phyloP scores from a whole-genome alignment of 2,113 vertebrate genomes.

The Hydrolagus affinis region DNA sequence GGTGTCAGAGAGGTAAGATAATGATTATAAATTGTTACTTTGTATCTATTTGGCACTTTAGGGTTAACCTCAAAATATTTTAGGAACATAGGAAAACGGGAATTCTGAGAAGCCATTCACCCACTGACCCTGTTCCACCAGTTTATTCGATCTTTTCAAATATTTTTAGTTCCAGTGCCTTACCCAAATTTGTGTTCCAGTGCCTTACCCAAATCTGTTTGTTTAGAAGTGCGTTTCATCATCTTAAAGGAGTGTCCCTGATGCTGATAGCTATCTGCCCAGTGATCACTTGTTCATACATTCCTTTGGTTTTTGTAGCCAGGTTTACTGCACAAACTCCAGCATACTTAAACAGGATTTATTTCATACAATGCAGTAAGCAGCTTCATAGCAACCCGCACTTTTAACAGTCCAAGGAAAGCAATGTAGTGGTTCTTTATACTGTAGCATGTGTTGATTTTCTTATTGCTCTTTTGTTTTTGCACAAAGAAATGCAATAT shows the following conservation, averaged over 20 bases:
- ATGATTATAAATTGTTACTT: no score
- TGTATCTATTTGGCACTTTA: no score
- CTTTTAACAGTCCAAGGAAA: not conserved
- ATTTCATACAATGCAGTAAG: not conserved
- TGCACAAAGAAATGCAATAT: conserved; percentile 52
- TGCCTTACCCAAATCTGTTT: no score
- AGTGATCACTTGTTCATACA: not conserved
- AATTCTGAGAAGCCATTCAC: no score
- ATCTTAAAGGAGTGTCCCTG: conserved; percentile 3
- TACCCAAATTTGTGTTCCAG: no score
- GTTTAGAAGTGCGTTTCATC: not conserved
- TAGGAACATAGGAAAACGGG: no score
- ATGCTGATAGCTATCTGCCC: conserved; percentile 2
- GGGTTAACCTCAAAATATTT: no score
- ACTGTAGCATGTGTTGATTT: conserved; percentile 51
- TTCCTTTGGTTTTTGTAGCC: not conserved
- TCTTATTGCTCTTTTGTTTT: conserved; percentile 45
- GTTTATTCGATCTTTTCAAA: no score
- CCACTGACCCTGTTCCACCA: no score
- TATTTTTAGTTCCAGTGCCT: no score
- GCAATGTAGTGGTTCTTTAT: conserved; percentile 39
- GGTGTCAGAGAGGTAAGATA: no score
- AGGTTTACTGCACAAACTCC: not conserved
- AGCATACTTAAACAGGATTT: not conserved
- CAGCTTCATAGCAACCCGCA: not conserved